Conservation (phyloP, 2,797 vertebrate genomes). For the Anisognathus igniventris region DNA sequence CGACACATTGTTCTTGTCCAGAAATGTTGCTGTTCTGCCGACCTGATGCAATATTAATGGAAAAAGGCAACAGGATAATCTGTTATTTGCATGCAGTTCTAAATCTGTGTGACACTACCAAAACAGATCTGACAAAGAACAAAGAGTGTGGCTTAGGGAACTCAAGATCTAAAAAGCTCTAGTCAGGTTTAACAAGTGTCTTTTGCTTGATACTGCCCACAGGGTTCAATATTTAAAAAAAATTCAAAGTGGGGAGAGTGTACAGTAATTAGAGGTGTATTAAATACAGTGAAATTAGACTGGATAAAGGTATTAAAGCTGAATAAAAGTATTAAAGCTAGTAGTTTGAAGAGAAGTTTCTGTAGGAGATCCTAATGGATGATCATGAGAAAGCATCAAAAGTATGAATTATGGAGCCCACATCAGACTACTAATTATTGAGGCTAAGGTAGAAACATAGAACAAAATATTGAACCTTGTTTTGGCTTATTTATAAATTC, state of each 20-base stretch:
- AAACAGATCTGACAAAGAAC: slow-evolving; percentile 32
- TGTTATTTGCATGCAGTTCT: slow-evolving; percentile 12
- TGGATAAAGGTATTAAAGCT: background rate
- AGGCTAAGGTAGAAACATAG: background rate
- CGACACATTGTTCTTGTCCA: background rate
- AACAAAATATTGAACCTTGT: background rate
- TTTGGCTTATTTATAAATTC: background rate
- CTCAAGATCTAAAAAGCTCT: slow-evolving; percentile 12
- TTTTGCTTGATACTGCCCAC: slow-evolving; percentile 18
- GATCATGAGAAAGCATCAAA: background rate
- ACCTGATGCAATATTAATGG: background rate
- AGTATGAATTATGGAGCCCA: background rate
- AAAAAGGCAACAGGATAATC: slow-evolving; percentile 14
- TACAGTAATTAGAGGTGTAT: background rate
- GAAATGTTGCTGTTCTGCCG: background rate
- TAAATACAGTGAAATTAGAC: background rate
- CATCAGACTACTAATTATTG: background rate
- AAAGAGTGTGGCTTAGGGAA: slow-evolving; percentile 26
- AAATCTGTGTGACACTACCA: background rate
- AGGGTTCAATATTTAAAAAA: background rate
- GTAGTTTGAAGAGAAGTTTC: background rate
- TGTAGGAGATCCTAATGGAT: background rate
- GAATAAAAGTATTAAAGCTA: background rate
- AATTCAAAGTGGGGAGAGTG: background rate
- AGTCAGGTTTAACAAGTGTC: slow-evolving; percentile 19